Evolutionary conservation across 2,797 vertebrate species (phyloP).

Genomic region (Myiotriccus ornatus): DNA sequence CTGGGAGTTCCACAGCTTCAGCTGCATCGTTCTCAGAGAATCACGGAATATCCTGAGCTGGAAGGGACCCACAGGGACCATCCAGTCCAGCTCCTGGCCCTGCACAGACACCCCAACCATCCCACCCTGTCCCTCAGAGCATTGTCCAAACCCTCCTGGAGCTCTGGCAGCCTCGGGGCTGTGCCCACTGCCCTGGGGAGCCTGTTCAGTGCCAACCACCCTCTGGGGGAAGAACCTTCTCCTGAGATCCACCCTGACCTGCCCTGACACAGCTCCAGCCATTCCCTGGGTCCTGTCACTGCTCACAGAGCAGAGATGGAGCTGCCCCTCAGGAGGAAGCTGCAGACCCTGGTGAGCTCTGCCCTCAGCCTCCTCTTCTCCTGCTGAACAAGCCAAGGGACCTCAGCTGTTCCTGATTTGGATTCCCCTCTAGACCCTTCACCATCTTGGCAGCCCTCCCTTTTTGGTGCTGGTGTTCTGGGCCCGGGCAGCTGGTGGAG

Average conservation of each 20-base stretch:
- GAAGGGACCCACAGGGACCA: neutral
- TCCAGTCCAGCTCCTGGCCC: rapidly evolving
- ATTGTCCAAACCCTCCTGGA: rapidly evolving
- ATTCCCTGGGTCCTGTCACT: neutral
- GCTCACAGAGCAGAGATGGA: neutral
- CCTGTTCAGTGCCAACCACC: neutral
- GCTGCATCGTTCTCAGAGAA: rapidly evolving
- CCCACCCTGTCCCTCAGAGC: neutral
- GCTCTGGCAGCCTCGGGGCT: neutral
- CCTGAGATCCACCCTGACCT: rapidly evolving
- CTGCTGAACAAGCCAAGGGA: neutral
- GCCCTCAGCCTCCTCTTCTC: neutral
- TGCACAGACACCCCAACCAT: neutral
- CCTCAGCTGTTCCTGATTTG: neutral
- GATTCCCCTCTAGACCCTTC: neutral
- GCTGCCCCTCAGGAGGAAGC: rapidly evolving
- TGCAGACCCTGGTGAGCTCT: neutral
- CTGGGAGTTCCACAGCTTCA: neutral
- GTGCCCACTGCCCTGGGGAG: neutral
- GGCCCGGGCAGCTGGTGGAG: neutral
- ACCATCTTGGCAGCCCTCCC: neutral
- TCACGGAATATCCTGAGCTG: neutral
- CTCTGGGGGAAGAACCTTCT: neutral
- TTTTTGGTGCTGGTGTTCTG: neutral
- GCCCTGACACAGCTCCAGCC: neutral